Base-by-base conservation (phyloP, 2,113 vertebrate genomes). In the Dasyurus viverrinus region DNA sequence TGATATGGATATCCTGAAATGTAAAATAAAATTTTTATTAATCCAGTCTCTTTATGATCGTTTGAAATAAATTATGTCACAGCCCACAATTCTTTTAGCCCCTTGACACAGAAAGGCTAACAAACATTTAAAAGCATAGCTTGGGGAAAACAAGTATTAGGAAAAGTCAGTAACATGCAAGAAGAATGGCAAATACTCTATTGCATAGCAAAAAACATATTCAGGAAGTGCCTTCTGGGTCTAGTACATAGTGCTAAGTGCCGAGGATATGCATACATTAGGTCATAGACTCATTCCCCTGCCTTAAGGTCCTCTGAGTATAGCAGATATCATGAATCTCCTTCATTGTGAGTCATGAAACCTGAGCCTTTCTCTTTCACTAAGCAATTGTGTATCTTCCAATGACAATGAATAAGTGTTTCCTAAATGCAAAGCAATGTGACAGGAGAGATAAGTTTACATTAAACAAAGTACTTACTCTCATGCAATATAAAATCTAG, bases 1-100 rank as follows among this genome's bases (percentile, higher is more conserved):
- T 99, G 93, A 99, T 99, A 94, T 98, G 99, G 0, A 99, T 98
- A 98, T 99, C 99, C 99, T 99, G 94, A 91, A 98, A 98, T 48
- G 96, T 94, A 93, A 60, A 95, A 93, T 60, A 97, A 2, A 97
- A 1, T 4, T 90, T n/a, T 30, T 48, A 84, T 84, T 24, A 89
- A 27, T 91, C 93, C 53, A 95, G 48, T 53, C 36, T 53, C 53
- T 90, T 1, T 92, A 30, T 91, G 84, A 89, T 92, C 94, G 30
- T 4, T n/a, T 48, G 96, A 54, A 97, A 96, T 8, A 90, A 54
- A 60, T 52, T 89, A 96, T 11, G 90, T 93, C 25, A 94, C 47
- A 93, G 94, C 91, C 2, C 27, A 47, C 95, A 23, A 94, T 24
- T n/a, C 57, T 91, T 90, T 42, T 76, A 89, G 30, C 27, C 96